Percentiles rank a stretch among this genome's conserved stretches.
Conservation (phyloP, 2,888 invertebrate species). For the Amiota minor region DNA sequence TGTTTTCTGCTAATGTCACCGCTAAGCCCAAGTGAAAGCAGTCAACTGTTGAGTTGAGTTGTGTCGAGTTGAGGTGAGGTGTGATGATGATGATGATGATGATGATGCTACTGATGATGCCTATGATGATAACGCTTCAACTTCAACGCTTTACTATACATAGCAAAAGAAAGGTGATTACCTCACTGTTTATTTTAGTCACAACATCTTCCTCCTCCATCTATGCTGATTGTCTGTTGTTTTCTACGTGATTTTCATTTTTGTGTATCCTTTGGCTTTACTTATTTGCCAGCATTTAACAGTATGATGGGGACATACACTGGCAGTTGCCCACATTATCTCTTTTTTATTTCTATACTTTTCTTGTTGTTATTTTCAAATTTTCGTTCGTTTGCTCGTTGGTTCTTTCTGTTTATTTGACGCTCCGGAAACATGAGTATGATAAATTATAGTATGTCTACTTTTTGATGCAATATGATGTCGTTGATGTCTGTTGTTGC, state of each 20-base stretch:
- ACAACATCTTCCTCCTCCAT: background rate
- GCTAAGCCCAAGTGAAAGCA: slow-evolving; percentile 21
- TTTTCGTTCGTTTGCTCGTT: background rate
- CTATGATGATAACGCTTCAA: background rate
- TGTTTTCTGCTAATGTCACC: background rate
- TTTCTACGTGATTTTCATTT: slow-evolving; percentile 13
- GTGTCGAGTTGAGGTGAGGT: background rate
- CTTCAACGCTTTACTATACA: no score
- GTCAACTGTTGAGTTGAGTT: background rate
- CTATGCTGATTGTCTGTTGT: slow-evolving; percentile 1
- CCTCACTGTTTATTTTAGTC: slow-evolving; percentile 12
- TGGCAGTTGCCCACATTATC: background rate
- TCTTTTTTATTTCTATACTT: background rate
- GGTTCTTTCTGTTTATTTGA: slow-evolving; percentile 21
- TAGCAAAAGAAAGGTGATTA: no score
- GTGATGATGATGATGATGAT: background rate
- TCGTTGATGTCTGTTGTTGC: slow-evolving; percentile 36
- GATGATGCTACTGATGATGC: background rate
- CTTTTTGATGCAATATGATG: slow-evolving; percentile 61
- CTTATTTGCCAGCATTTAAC: slow-evolving; percentile 3
- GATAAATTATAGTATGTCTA: slow-evolving; percentile 60
- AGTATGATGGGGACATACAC: background rate
- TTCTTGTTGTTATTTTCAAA: background rate
- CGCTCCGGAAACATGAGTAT: slow-evolving; percentile 44
- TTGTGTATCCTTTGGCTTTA: slow-evolving; percentile 16